phyloP scores from a whole-genome alignment of 53 echinoderm and acorn worm species.

The Zoroaster sp. region DNA sequence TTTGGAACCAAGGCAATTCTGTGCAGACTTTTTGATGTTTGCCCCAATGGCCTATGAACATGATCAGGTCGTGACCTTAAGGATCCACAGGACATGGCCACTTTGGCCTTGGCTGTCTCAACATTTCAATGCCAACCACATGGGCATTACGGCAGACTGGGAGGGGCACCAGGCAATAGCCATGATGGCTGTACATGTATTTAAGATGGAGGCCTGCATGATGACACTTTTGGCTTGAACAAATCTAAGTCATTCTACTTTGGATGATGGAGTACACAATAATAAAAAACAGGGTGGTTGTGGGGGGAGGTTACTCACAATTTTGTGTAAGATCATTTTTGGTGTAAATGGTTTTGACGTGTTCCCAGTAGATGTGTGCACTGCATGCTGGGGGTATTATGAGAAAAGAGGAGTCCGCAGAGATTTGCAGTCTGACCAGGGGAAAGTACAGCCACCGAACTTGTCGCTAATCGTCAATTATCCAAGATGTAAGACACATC shows the following conservation, averaged over 20 bases:
- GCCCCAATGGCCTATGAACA: too few relatives aligned
- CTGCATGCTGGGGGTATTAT: background rate
- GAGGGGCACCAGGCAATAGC: too few relatives aligned
- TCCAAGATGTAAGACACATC: constrained; percentile 1
- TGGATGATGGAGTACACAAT: too few relatives aligned
- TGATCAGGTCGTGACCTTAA: too few relatives aligned
- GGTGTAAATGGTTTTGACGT: background rate
- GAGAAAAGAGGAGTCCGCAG: background rate
- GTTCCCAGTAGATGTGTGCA: background rate
- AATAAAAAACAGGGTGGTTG: background rate
- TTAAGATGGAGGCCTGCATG: background rate
- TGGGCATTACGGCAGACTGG: too few relatives aligned
- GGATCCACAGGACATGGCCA: too few relatives aligned
- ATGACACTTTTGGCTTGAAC: background rate
- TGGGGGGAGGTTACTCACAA: too few relatives aligned
- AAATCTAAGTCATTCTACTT: too few relatives aligned
- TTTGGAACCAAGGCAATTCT: too few relatives aligned
- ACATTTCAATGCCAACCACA: too few relatives aligned
- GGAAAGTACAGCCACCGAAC: constrained; percentile 7
- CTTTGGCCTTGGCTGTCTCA: too few relatives aligned
- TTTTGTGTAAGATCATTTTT: background rate
- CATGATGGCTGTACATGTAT: background rate
- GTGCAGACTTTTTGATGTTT: too few relatives aligned
- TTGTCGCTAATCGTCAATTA: background rate
- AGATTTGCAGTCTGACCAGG: background rate